phyloP scores from a whole-genome alignment of 2,888 invertebrate species.

The Melipona beecheii region DNA sequence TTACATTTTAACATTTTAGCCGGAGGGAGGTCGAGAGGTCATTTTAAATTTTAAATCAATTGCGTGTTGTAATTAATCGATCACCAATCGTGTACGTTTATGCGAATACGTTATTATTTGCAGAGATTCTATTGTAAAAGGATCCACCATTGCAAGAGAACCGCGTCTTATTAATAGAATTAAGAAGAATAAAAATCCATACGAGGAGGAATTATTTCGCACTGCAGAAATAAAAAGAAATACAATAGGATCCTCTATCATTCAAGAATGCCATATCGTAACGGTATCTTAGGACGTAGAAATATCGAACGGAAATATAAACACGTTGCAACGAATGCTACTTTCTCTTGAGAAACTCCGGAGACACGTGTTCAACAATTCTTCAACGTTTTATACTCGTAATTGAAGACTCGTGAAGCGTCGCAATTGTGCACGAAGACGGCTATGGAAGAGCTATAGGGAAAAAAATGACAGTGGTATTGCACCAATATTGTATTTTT shows the following conservation, averaged over 20 bases:
- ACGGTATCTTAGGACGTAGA: not conserved
- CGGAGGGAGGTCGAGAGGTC: no score
- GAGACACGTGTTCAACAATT: not conserved
- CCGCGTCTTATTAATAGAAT: not conserved
- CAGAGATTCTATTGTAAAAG: not conserved
- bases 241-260: not conserved
- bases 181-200: not conserved
- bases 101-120: not conserved
- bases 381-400: no score
- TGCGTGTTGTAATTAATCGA: no score
- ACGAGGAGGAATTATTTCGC: not conserved
- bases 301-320: not conserved
- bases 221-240: not conserved
- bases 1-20: not conserved
- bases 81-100: not conserved
- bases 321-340: not conserved
- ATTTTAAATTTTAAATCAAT: no score
- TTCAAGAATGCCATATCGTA: not conserved
- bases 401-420: not conserved
- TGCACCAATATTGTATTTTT: not conserved
- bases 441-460: not conserved
- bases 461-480: not conserved
- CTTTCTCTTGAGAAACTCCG: not conserved
- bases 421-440: not conserved
- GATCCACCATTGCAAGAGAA: not conserved